These are phyloP conservation scores for Clinocottus analis DNA, from an alignment of 2,113 vertebrate species.

Conservation along the genomic window DNA sequence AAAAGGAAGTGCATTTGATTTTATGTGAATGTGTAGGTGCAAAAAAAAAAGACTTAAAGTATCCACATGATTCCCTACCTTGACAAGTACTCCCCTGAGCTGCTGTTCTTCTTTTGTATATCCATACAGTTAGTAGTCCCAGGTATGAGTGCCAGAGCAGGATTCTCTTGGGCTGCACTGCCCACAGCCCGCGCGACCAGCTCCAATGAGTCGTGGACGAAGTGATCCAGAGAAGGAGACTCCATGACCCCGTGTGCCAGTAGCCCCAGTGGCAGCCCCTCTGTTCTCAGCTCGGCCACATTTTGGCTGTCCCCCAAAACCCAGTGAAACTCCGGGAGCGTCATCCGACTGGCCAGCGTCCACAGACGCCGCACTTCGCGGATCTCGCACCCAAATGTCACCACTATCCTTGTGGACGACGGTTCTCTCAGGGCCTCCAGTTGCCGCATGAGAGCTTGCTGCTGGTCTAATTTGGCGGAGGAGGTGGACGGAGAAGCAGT, in stretches of 20 bases:
- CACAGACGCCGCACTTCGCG: slow-evolving; percentile 90
- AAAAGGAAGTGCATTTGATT: neutral
- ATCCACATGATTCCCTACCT: slow-evolving; percentile 82
- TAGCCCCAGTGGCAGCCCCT: slow-evolving; percentile 92
- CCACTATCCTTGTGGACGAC: slow-evolving; percentile 86
- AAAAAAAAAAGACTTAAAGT: neutral
- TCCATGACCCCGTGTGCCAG: slow-evolving; percentile 94
- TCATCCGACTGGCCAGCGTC: slow-evolving; percentile 83
- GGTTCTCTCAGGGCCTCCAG: slow-evolving; percentile 88
- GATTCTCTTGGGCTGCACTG: slow-evolving; percentile 88
- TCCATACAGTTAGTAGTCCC: slow-evolving; percentile 96
- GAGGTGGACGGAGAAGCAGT: slow-evolving; percentile 68
- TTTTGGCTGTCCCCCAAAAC: slow-evolving; percentile 96
- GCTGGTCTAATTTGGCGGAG: slow-evolving; percentile 83
- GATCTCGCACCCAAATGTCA: slow-evolving; percentile 95
- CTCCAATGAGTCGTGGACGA: slow-evolving; percentile 94
- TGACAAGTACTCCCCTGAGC: slow-evolving; percentile 93
- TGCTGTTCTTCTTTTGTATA: slow-evolving; percentile 85
- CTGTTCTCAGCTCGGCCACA: slow-evolving; percentile 92
- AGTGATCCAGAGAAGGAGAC: slow-evolving; percentile 90
- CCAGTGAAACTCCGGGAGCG: slow-evolving; percentile 90
- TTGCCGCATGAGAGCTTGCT: slow-evolving; percentile 86
- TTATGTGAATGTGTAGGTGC: neutral
- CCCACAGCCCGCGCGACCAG: slow-evolving; percentile 92
- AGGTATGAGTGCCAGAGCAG: slow-evolving; percentile 93